Evolutionary conservation across 2,113 vertebrate species (phyloP).

Genomic region (Lichenostomus cassidix): DNA sequence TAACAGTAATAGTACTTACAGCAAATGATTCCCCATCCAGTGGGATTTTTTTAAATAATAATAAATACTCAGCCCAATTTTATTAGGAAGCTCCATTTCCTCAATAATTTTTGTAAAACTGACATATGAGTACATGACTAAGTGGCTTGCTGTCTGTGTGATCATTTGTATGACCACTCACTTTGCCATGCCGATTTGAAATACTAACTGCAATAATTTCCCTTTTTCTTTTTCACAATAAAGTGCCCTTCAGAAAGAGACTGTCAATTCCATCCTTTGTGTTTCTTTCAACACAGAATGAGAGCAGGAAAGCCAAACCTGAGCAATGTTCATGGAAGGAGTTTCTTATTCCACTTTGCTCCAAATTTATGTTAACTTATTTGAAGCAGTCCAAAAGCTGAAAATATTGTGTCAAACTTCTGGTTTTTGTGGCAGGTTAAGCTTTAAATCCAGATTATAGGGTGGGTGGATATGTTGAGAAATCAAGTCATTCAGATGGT

Average conservation of each 20-base stretch:
- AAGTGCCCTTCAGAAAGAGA: not conserved
- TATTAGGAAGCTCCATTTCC: not conserved
- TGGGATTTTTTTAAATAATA: not conserved
- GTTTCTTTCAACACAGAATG: not conserved
- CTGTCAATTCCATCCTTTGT: not conserved
- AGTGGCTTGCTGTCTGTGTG: not conserved
- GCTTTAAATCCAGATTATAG: not conserved
- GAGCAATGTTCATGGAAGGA: not conserved
- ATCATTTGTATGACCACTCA: not conserved
- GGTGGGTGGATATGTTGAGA: not conserved
- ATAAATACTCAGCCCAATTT: not conserved
- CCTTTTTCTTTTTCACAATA: not conserved
- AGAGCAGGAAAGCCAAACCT: not conserved
- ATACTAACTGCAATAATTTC: constrained; percentile 11
- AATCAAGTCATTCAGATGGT: not conserved
- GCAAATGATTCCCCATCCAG: not conserved
- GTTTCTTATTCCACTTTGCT: not conserved
- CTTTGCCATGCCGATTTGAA: not conserved
- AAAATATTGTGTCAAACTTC: not conserved
- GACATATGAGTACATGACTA: not conserved
- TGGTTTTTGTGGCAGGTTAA: not conserved
- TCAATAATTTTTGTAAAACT: not conserved
- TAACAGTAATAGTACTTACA: constrained; percentile 22
- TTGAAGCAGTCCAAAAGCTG: not conserved
- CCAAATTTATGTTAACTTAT: not conserved